These are phyloP conservation scores for Malacosoma neustria DNA, from an alignment of 2,888 invertebrate species.

Conservation along the genomic window DNA sequence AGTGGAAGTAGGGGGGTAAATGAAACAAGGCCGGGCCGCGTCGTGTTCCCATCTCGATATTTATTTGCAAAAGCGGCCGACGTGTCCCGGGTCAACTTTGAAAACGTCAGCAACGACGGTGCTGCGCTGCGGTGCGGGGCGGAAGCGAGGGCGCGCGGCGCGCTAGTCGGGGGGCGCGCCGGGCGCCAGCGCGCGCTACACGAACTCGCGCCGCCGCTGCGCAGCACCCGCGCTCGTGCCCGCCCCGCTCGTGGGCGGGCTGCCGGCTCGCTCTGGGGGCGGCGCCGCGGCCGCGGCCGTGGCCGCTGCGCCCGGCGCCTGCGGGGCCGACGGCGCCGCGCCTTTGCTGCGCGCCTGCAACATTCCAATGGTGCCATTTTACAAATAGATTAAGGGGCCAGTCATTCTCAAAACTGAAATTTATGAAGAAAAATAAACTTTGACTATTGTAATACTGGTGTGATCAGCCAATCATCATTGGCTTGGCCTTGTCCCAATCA, in stretches of 20 bases:
- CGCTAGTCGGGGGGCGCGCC: slow-evolving; percentile 22
- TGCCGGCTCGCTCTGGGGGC: too few relatives aligned
- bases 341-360: slow-evolving; percentile 55
- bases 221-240: slow-evolving; percentile 16
- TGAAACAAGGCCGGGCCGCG: slow-evolving; percentile 5
- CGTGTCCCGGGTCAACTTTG: slow-evolving; percentile 42
- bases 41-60: slow-evolving; percentile 32
- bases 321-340: slow-evolving; percentile 42
- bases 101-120: slow-evolving; percentile 46
- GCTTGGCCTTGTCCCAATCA: too few relatives aligned
- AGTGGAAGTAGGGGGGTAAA: neutral
- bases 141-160: slow-evolving; percentile 5
- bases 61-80: slow-evolving; percentile 39
- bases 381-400: too few relatives aligned
- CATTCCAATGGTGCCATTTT: too few relatives aligned
- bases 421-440: too few relatives aligned
- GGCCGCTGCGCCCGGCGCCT: slow-evolving; percentile 15
- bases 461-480: too few relatives aligned
- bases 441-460: too few relatives aligned
- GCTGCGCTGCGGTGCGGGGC: slow-evolving; percentile 1
- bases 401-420: too few relatives aligned
- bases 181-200: slow-evolving; percentile 44
- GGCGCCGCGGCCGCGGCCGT: slow-evolving; percentile 7
- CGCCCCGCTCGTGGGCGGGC: slow-evolving; percentile 13
- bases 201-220: slow-evolving; percentile 32